phyloP scores from a whole-genome alignment of 2,888 invertebrate species.

The Tenthredo distinguenda region DNA sequence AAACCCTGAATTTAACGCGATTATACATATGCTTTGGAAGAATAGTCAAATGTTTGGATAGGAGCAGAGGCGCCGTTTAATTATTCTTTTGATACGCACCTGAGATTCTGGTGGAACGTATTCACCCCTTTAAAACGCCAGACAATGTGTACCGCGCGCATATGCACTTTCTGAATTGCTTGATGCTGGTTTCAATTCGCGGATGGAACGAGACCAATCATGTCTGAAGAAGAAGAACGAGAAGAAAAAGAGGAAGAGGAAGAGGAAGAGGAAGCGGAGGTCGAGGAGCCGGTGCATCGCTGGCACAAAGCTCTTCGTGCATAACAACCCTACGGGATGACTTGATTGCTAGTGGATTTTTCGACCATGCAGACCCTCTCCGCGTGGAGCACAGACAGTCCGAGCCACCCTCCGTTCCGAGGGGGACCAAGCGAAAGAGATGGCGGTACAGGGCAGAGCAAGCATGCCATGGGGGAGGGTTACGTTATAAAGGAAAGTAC shows the following conservation, averaged over 20 bases:
- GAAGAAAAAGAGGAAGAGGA: background rate
- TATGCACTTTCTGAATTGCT: conserved; percentile 27
- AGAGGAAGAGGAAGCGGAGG: background rate
- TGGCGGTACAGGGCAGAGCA: background rate
- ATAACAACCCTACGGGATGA: background rate
- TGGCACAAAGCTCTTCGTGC: background rate
- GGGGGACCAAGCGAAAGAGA: conserved; percentile 3
- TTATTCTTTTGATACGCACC: background rate
- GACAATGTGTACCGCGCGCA: background rate
- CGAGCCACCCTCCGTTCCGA: background rate
- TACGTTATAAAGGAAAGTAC: conserved; percentile 65
- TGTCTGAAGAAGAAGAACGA: background rate
- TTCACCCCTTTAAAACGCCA: background rate
- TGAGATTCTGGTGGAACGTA: background rate
- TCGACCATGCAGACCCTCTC: background rate
- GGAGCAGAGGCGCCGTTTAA: too few species aligned
- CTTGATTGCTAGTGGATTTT: conserved; percentile 26
- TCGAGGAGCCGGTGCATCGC: background rate
- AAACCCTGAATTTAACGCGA: too few species aligned
- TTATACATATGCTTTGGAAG: too few species aligned
- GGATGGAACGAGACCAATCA: conserved; percentile 8
- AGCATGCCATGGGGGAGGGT: conserved; percentile 25
- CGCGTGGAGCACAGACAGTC: background rate
- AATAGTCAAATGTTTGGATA: too few species aligned
- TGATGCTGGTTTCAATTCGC: background rate